Evolutionary conservation across 2,113 vertebrate species (phyloP).

Genomic region (Hiodon tergisus): DNA sequence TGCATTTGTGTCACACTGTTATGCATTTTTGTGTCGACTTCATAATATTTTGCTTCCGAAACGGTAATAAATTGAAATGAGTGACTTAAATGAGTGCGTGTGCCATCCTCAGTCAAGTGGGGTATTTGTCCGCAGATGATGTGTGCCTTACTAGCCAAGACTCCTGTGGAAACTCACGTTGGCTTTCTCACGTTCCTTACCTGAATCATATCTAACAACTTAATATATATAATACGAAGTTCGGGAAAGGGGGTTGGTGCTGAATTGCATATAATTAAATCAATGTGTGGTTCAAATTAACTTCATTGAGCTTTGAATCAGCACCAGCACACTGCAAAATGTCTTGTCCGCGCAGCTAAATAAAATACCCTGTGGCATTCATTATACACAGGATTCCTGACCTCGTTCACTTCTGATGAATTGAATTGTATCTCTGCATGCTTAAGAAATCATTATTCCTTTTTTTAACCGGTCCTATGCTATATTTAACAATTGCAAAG

Average conservation of each 20-base stretch:
- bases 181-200: neutral
- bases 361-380: too few relatives aligned
- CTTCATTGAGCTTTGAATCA: neutral
- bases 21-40: too few relatives aligned
- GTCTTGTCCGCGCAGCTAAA: too few relatives aligned
- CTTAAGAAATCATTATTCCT: conserved; percentile 7
- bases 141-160: too few relatives aligned
- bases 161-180: neutral
- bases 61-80: too few relatives aligned
- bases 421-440: neutral
- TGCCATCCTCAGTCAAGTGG: too few relatives aligned
- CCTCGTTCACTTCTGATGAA: neutral
- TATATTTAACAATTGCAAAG: conserved; percentile 53
- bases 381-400: neutral
- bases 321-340: neutral
- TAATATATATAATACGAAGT: neutral
- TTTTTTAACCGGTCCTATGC: conserved; percentile 56
- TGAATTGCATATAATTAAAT: neutral
- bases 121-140: too few relatives aligned
- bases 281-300: neutral
- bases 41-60: too few relatives aligned
- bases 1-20: too few relatives aligned
- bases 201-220: neutral
- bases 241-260: neutral
- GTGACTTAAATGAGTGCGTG: too few relatives aligned